Evolutionary conservation across 2,888 invertebrate species (phyloP), one percentile per base, ranked within the genome.

Genomic region (Phyllotreta cruciferae): DNA sequence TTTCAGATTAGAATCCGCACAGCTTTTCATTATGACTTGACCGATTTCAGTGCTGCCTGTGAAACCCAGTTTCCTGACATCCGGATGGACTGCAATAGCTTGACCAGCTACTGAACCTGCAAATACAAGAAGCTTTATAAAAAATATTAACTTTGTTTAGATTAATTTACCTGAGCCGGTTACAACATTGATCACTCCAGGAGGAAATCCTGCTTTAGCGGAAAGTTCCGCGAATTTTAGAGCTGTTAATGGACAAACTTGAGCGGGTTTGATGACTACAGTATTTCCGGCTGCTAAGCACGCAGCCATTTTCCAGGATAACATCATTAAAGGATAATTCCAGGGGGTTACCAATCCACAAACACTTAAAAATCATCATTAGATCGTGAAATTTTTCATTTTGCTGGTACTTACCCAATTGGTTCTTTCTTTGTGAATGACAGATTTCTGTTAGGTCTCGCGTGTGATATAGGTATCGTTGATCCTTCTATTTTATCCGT

Each of bases 301-400:
- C 2, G 98, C 95, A 0, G 97, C 96, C 95, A 97, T 96, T 81
- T 98, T 98, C 97, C 97, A 98, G 0, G 96, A 94, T 8, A 98
- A 82, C 98, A 98, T 98, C 98, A 98, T 98, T 7, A 98, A 83
- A 0, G 98, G 98, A 80, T 98, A 98, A 81, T 98, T 98, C 98
- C 98, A 98, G 0, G 98, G 97, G 0, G 96, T 96, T 10, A 98
- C 88, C 10, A 98, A 83, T 0, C 91, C 97, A 75, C 94, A 95
- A 2, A 98, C 97, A 0, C 95, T 89, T 73, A 57, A 80, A 69
- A 58, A 4, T 24, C 4, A 3, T 3, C 24, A 24, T 24, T 24
- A 24, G 24, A 24, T 24, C 24, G 24, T 4, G 24, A 4, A 24
- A 3, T 24, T 24, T 24, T 24, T 24, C 4, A 4, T 24, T 24